Base-by-base conservation (phyloP, 30 jellyfish, hydroid and myxozoan genomes). In the Nemopilema nomurai region DNA sequence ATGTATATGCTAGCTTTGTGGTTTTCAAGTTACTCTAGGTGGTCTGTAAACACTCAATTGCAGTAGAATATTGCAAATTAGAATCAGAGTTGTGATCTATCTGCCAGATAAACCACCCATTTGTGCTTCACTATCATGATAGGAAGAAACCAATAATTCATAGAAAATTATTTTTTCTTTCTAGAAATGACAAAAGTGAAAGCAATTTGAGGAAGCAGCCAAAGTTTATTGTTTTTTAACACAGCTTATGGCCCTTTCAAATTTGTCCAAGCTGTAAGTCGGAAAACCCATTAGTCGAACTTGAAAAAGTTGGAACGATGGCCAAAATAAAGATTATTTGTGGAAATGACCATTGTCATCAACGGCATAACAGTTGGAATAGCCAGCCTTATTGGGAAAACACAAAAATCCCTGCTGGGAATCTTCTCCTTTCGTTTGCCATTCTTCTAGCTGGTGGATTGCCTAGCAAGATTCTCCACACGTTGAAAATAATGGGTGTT, bases 241-340 rank as follows among this genome's bases (percentile, higher is more conserved):
- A 63, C 72, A 63, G 29, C 72, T 63, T 19, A 19, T 63, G 72
- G 29, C 72, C 72, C 72, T 63, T 63, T 63, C 72, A 63, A 63
- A 24, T 63, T 63, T 63, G 72, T 63, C 72, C 72, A 63, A 63
- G 27, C 29, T 63, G 72, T n/a, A 63, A 63, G 72, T n/a, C 72
- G 18, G 72, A 63, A n/a, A 63, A 63, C 72, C 72, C 7, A 3
- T 24, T 63, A 19, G 29, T 63, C 29, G 72, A 63, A 63, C 29
- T 63, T 24, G 72, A 63, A 63, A 63, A 3, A 63, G 72, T 63
- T 19, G 72, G 72, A 3, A 63, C 72, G 27, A 63, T 63, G 72
- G 72, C 72, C 27, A 63, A n/a, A 63, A 63, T 63, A n/a, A 63
- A 63, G 29, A 19, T 63, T n/a, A 63, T n/a, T 19, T 63, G 72